Base-by-base conservation (phyloP, 2,113 vertebrate genomes). In the Sander vitreus region DNA sequence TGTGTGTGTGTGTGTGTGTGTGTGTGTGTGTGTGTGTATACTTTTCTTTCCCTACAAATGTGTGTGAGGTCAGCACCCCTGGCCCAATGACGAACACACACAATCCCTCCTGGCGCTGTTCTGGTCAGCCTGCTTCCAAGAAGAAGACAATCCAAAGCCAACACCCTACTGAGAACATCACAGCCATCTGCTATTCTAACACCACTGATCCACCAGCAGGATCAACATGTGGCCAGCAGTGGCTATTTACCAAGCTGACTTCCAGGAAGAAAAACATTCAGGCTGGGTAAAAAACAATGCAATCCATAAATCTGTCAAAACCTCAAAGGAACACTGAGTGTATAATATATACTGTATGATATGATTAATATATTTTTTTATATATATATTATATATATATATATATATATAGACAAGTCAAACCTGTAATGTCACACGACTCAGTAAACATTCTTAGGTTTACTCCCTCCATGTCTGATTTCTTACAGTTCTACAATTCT, bases 131-230 rank as follows among this genome's bases (percentile, higher is more conserved):
- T 48, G 27, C 69, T 83, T 90, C 84, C 86, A 85, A 88, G 86
- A 89, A 89, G 43, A 23, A 82, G 78, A 85, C 71, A 57, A 60
- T 82, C 76, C 87, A 73, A 84, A 84, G 85, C 80, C 85, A 81
- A 89, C 87, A 86, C 90, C 91, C 89, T 6, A 5, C 62, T 69
- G 64, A 89, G 83, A 91, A 92, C 84, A 89, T 92, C 85, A 75
- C 92, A 90, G 83, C 82, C 85, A 90, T 88, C 82, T 93, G 90
- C 74, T 83, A 80, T 76, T 87, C 4, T 71, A 65, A 45, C 84
- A 82, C 53, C 66, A 18, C 43, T 21, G 74, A 48, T 39, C 63
- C 18, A 71, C 25, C 30, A 11, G 19, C 15, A 59, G 71, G 86
- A 55, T 64, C 68, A 47, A 76, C 83, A 69, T 88, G 78, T 76